phyloP scores from a whole-genome alignment of 2,888 invertebrate genomes.

The Chrysopilus asiliformis region DNA sequence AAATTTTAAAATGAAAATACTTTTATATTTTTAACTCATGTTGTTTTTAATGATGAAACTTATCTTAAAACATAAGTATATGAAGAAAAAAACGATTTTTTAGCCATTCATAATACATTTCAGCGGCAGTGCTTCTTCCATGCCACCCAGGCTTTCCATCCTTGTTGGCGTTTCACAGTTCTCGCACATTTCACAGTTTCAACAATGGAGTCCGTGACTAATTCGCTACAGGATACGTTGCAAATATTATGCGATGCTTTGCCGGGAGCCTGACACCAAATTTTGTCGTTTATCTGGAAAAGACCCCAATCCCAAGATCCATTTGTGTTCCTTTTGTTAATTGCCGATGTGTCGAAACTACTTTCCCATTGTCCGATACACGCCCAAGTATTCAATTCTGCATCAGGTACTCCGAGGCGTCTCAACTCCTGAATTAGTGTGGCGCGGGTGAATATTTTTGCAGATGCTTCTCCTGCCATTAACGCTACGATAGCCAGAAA shows the following conservation, averaged over 20 bases:
- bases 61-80: too few relatives aligned
- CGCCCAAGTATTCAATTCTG: constrained; percentile 25
- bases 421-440: constrained; percentile 23
- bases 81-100: too few relatives aligned
- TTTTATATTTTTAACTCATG: too few relatives aligned
- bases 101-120: too few relatives aligned
- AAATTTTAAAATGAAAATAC: too few relatives aligned
- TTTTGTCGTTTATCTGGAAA: constrained; percentile 34
- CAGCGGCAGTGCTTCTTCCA: constrained; percentile 29
- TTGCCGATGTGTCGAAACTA: constrained; percentile 34
- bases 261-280: constrained; percentile 27
- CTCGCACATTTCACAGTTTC: constrained; percentile 25
- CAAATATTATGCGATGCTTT: constrained; percentile 27
- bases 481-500: too few relatives aligned
- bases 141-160: constrained; percentile 31
- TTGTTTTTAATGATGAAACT: too few relatives aligned
- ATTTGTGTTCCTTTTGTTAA: constrained; percentile 37
- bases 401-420: constrained; percentile 28
- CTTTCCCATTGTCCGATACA: constrained; percentile 30
- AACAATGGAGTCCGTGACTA: constrained; percentile 28
- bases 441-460: too few relatives aligned
- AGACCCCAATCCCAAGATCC: constrained; percentile 36
- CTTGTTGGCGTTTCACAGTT: constrained; percentile 26
- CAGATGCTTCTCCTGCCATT: too few relatives aligned
- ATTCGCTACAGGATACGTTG: constrained; percentile 25